Evolutionary conservation across 2,797 vertebrate species (phyloP).

Genomic region (Anableps anableps): DNA sequence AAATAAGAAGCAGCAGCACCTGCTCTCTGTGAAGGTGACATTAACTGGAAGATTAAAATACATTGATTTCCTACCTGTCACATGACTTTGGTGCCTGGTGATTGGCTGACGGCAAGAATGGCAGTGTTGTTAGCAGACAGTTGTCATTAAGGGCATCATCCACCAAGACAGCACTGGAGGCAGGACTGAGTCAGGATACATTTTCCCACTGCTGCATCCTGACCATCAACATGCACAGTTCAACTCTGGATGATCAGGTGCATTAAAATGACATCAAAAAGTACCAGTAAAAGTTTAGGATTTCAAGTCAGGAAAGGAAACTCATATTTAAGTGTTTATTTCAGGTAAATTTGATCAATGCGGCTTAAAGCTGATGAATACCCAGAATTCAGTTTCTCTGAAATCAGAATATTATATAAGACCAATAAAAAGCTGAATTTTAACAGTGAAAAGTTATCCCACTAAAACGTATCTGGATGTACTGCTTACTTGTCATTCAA

Average conservation of each 20-base stretch:
- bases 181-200: background rate
- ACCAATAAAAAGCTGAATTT: background rate
- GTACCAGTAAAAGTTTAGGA: background rate
- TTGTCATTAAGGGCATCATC: slow-evolving; percentile 36
- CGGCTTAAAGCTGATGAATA: background rate
- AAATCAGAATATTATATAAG: background rate
- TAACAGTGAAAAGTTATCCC: background rate
- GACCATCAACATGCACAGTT: slow-evolving; percentile 1
- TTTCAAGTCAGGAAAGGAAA: background rate
- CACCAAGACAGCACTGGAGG: slow-evolving; percentile 13
- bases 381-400: background rate
- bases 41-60: slow-evolving; percentile 40
- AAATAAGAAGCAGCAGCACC: slow-evolving; percentile 64
- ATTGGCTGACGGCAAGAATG: background rate
- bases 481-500: background rate
- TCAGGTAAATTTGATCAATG: background rate
- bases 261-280: background rate
- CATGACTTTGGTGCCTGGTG: slow-evolving; percentile 11
- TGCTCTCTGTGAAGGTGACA: slow-evolving; percentile 65
- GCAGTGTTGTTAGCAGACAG: slow-evolving; percentile 18
- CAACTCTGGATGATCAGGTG: background rate
- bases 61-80: slow-evolving; percentile 29
- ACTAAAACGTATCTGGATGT: background rate
- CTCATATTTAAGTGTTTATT: background rate
- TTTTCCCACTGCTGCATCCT: slow-evolving; percentile 3